These are phyloP conservation scores for Cydia pomonella DNA, from an alignment of 1,140 invertebrate genomes.

Conservation along the genomic window DNA sequence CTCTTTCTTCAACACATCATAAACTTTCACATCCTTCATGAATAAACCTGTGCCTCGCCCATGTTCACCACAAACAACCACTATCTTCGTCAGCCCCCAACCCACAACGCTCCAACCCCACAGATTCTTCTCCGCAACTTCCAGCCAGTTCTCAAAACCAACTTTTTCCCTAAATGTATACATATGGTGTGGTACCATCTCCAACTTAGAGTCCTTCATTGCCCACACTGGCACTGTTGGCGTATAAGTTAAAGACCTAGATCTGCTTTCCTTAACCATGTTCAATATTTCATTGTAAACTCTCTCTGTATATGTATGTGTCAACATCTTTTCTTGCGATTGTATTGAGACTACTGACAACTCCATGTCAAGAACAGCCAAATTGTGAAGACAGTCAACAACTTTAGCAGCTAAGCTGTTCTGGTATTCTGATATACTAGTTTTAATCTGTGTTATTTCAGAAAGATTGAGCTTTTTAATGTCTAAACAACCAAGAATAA, in stretches of 20 bases:
- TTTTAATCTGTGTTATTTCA: constrained; percentile 55
- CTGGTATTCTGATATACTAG: constrained; percentile 45
- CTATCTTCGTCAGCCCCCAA: constrained; percentile 60
- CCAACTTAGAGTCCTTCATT: constrained; percentile 50
- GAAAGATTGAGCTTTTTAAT: constrained; percentile 47
- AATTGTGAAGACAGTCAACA: constrained; percentile 54
- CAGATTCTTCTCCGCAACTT: constrained; percentile 64
- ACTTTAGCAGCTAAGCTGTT: constrained; percentile 63
- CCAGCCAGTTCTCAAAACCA: constrained; percentile 38
- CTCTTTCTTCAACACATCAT: constrained; percentile 60
- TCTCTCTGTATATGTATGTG: constrained; percentile 60
- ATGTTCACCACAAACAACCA: constrained; percentile 64
- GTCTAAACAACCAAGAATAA: constrained; percentile 67
- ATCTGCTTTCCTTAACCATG: constrained; percentile 54
- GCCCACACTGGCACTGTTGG: constrained; percentile 59
- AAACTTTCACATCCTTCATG: constrained; percentile 65
- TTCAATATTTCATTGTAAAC: constrained; percentile 61
- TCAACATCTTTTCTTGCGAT: constrained; percentile 45
- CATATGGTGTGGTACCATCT: constrained; percentile 55
- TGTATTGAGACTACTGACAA: constrained; percentile 41
- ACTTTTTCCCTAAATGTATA: constrained; percentile 53
- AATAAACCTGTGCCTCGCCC: constrained; percentile 64
- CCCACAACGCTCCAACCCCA: constrained; percentile 67
- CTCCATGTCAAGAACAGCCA: constrained; percentile 40
- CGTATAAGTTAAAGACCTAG: constrained; percentile 50